Conservation (phyloP, 2,113 vertebrate genomes). For the Tyto alba region DNA sequence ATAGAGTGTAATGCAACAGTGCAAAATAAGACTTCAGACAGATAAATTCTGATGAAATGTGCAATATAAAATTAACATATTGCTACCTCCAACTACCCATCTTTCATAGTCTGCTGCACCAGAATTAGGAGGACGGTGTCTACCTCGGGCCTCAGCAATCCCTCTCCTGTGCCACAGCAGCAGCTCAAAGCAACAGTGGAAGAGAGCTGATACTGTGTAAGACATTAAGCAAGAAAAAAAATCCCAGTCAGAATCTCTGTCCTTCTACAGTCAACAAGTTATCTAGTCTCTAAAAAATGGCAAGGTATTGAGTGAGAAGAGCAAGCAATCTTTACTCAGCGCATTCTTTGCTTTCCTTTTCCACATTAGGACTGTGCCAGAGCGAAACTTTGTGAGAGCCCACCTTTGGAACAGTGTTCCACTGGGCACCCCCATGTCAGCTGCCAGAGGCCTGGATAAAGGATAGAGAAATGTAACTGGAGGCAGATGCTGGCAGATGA, state of each 20-base stretch:
- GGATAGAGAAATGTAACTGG: background rate
- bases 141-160: background rate
- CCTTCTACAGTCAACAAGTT: background rate
- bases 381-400: background rate
- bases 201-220: background rate
- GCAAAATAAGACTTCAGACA: background rate
- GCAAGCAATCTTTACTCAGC: background rate
- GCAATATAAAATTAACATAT: background rate
- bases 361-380: background rate
- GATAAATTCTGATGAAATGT: background rate
- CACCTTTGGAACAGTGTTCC: background rate
- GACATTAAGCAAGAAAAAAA: background rate
- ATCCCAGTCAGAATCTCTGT: rapidly evolving
- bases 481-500: background rate
- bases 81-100: background rate
- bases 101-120: background rate
- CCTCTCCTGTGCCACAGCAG: background rate
- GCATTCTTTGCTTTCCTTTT: background rate
- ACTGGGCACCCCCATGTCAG: background rate
- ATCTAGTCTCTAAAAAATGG: background rate
- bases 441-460: background rate
- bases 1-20: background rate
- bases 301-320: background rate
- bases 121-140: background rate
- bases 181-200: background rate